These are phyloP conservation scores for Ferrisia virgata DNA, from an alignment of 2,888 invertebrate species.

Conservation along the genomic window DNA sequence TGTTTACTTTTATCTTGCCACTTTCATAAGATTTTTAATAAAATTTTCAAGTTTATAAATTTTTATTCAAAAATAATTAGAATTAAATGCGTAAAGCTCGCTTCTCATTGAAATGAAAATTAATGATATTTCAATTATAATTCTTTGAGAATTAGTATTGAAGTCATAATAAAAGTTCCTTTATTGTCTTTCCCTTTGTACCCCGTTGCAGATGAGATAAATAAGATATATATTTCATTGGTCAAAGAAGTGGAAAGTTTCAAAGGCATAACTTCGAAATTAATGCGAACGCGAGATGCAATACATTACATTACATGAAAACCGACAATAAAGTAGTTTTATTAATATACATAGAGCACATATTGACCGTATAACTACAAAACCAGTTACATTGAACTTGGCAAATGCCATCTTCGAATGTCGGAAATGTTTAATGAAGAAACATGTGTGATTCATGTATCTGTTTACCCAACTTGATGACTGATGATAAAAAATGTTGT, in stretches of 20 bases:
- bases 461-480: conserved; percentile 20
- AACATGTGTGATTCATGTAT: conserved; percentile 21
- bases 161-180: not conserved
- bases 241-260: not conserved
- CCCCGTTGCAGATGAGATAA: not conserved
- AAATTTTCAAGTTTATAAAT: too few relatives aligned
- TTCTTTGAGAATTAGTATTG: too few relatives aligned
- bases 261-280: not conserved
- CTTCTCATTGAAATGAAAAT: too few relatives aligned
- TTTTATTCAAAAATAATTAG: too few relatives aligned
- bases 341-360: not conserved
- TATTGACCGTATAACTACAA: conserved; percentile 28
- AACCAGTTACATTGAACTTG: conserved; percentile 33
- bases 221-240: not conserved
- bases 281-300: not conserved
- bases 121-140: too few relatives aligned
- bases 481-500: conserved; percentile 8
- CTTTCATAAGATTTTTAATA: too few relatives aligned
- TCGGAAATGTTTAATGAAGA: conserved; percentile 22
- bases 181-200: not conserved
- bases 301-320: not conserved
- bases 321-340: not conserved
- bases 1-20: too few relatives aligned
- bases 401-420: conserved; percentile 6
- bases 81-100: too few relatives aligned